Percentiles rank a stretch among this genome's conserved stretches.
Conservation (phyloP, 2,113 vertebrate genomes). For the Platanista minor region DNA sequence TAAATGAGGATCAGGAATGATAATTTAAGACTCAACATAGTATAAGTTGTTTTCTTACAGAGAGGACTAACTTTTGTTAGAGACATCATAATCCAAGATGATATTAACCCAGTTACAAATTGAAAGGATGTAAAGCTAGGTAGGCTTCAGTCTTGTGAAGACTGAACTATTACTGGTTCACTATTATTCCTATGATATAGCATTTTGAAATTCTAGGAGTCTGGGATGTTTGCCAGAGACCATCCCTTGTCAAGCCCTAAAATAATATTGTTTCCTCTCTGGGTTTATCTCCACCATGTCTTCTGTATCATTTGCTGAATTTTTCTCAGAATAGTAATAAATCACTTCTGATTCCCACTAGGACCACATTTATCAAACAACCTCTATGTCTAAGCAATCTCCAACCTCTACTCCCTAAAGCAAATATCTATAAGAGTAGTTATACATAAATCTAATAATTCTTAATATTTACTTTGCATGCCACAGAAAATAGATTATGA, state of each 20-base stretch:
- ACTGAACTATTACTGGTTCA: not conserved
- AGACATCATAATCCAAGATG: not conserved
- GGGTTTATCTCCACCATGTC: not conserved
- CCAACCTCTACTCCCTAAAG: not conserved
- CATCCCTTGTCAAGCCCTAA: not conserved
- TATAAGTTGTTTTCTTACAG: not conserved
- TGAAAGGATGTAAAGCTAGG: not conserved
- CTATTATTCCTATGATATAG: not conserved
- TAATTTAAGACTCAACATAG: not conserved
- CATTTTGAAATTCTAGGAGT: not conserved
- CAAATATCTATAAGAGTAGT: not conserved
- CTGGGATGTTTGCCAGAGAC: not conserved
- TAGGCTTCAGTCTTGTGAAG: not conserved
- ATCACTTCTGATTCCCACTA: not conserved
- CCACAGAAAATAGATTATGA: not conserved
- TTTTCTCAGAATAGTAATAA: not conserved
- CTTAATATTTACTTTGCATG: not conserved
- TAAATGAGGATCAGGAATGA: not conserved
- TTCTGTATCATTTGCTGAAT: not conserved
- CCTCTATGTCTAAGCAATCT: not conserved
- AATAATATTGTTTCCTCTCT: not conserved
- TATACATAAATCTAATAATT: not conserved
- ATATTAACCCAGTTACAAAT: not conserved
- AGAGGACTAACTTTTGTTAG: not conserved
- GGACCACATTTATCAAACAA: not conserved